phyloP scores from a whole-genome alignment of 2,888 invertebrate genomes.

The Nephrotoma flavescens region DNA sequence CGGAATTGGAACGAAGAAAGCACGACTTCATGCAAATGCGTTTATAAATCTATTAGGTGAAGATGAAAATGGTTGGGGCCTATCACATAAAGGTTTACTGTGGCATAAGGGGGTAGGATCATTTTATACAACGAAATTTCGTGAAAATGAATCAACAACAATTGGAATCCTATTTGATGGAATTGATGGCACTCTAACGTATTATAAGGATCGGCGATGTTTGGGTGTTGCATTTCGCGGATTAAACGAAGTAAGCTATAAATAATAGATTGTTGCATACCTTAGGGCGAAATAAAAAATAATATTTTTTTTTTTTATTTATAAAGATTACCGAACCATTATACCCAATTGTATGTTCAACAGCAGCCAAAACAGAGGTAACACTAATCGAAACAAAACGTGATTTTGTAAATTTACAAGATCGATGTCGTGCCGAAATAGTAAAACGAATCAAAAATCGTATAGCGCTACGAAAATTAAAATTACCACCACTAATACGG shows the following conservation, averaged over 20 bases:
- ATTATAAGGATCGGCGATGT: constrained; percentile 52
- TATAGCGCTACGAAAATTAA: constrained; percentile 37
- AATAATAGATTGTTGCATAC: background rate
- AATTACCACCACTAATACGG: constrained; percentile 41
- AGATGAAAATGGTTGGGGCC: constrained; percentile 53
- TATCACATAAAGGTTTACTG: constrained; percentile 54
- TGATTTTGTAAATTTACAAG: constrained; percentile 51
- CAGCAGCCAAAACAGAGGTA: constrained; percentile 63
- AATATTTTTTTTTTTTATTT: background rate
- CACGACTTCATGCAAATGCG: constrained; percentile 46
- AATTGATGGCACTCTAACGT: constrained; percentile 49
- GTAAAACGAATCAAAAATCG: constrained; percentile 37
- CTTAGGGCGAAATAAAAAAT: background rate
- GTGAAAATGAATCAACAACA: constrained; percentile 50
- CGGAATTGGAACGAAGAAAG: constrained; percentile 44
- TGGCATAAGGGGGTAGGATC: constrained; percentile 51
- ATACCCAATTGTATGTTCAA: constrained; percentile 55
- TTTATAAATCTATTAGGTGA: constrained; percentile 59
- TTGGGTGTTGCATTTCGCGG: constrained; percentile 57
- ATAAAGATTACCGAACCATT: constrained; percentile 39
- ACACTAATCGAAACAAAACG: constrained; percentile 41
- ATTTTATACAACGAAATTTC: constrained; percentile 50
- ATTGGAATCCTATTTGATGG: constrained; percentile 56
- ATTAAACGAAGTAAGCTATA: constrained; percentile 34
- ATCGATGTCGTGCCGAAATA: constrained; percentile 48